phyloP scores from a whole-genome alignment of 2,113 vertebrate species.

The Orthonyx spaldingii region DNA sequence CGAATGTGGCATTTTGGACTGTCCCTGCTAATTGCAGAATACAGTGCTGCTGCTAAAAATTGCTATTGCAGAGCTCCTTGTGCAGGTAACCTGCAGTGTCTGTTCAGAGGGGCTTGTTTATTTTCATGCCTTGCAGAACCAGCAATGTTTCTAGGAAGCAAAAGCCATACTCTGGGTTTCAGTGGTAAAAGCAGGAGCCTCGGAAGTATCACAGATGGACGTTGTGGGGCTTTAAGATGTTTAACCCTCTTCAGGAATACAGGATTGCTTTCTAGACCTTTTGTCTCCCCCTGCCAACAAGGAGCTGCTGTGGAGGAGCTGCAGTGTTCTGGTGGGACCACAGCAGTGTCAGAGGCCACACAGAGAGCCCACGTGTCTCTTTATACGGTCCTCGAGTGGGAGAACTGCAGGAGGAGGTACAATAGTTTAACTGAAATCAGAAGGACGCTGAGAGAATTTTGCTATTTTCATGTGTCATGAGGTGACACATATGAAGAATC shows the following conservation, averaged over 20 bases:
- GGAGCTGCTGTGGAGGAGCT: not conserved
- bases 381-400: not conserved
- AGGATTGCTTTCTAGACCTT: not conserved
- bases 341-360: not conserved
- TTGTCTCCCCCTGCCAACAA: not conserved
- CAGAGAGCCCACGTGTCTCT: fast-evolving
- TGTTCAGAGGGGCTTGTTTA: not conserved
- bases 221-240: not conserved
- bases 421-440: not conserved
- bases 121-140: not conserved
- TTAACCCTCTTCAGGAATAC: not conserved
- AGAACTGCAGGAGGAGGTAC: not conserved
- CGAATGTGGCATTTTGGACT: not conserved
- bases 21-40: not conserved
- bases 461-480: not conserved
- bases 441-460: not conserved
- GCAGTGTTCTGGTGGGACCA: not conserved
- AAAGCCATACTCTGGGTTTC: not conserved
- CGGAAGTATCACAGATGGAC: not conserved
- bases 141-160: not conserved
- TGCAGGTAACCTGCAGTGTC: not conserved
- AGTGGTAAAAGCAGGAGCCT: not conserved
- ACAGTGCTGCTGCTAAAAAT: not conserved
- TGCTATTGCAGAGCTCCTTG: not conserved
- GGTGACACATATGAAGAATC: not conserved